Base-by-base conservation (phyloP, 2,113 vertebrate species). In the Malaclemys terrapin region DNA sequence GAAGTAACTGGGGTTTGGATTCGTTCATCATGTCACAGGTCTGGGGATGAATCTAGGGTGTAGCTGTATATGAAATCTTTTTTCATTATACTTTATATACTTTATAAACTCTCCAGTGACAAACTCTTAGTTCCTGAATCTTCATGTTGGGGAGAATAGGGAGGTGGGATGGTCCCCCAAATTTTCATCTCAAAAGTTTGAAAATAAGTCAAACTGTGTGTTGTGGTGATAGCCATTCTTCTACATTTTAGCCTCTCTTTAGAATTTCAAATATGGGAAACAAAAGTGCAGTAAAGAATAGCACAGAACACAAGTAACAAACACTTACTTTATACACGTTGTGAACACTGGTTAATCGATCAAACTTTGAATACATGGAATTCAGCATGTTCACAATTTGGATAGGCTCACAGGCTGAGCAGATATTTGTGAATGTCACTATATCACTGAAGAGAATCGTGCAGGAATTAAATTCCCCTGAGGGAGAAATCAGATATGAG, bases 391-490 rank as follows among this genome's bases (percentile, higher is more conserved):
- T 98, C 75, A 99, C 98, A 3, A 95, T 98, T 47, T 98, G 96
- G 85, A 98, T 98, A 84, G 98, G 98, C 90, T 99, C 97, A 47
- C 98, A 99, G 89, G 95, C 98, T 22, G 98, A 98, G 12, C 98
- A 98, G 96, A 98, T 99, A 93, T 97, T 98, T 5, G 98, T 99
- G 96, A 99, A 99, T 59, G 98, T 98, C 54, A 98, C 98, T 65
- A 99, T 97, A 6, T 99, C 98, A 4, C 98, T 99, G 97, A 99
- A 98, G 65, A 99, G 96, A 42, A 98, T 98, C 2, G 98, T 98
- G 96, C 98, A 99, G 24, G 95, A 98, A 95, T 98, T 92, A 93
- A 99, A 99, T 91, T 98, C 98, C 88, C 99, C 98, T 98, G 88
- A 75, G 94, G 93, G 82, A 96, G 27, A 96, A 95, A 83, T 25